Evolutionary conservation across 2,113 vertebrate genomes (phyloP).

Genomic region (Perccottus glenii): DNA sequence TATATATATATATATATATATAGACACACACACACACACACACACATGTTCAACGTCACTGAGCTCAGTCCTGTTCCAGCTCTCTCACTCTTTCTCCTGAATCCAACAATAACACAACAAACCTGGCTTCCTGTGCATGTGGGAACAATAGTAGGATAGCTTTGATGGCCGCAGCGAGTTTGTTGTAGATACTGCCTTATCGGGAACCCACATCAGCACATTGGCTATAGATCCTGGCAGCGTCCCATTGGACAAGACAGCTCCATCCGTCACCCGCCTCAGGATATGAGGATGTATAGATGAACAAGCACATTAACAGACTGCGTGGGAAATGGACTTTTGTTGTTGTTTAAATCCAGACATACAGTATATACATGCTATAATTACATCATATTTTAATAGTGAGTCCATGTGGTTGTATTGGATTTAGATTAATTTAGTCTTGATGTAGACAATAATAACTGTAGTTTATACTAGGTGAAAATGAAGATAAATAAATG

Average conservation of each 20-base stretch:
- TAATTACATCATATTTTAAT: neutral
- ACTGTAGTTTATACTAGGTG: neutral
- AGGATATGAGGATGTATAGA: conserved; percentile 41
- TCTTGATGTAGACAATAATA: conserved; percentile 1
- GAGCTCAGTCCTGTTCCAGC: conserved; percentile 21
- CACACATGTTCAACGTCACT: conserved; percentile 22
- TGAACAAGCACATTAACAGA: conserved; percentile 10
- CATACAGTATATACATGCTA: neutral
- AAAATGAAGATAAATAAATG: no score
- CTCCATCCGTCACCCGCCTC: conserved; percentile 21
- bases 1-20: neutral
- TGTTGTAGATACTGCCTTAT: conserved; percentile 63
- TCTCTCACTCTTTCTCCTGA: conserved; percentile 48
- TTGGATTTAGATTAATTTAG: neutral
- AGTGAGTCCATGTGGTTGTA: neutral
- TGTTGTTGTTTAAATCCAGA: neutral
- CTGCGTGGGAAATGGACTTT: neutral
- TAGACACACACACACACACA: conserved; percentile 19
- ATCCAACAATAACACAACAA: conserved; percentile 83
- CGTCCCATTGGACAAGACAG: conserved; percentile 8
- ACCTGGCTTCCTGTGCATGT: conserved; percentile 73
- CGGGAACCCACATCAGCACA: conserved; percentile 42
- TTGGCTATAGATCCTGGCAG: conserved; percentile 59
- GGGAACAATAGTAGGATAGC: conserved; percentile 81
- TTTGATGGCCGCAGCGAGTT: conserved; percentile 76